Evolutionary conservation across 2,797 vertebrate species (phyloP), one percentile per base, ranked within the genome.

Genomic region (Aplochiton taeniatus): DNA sequence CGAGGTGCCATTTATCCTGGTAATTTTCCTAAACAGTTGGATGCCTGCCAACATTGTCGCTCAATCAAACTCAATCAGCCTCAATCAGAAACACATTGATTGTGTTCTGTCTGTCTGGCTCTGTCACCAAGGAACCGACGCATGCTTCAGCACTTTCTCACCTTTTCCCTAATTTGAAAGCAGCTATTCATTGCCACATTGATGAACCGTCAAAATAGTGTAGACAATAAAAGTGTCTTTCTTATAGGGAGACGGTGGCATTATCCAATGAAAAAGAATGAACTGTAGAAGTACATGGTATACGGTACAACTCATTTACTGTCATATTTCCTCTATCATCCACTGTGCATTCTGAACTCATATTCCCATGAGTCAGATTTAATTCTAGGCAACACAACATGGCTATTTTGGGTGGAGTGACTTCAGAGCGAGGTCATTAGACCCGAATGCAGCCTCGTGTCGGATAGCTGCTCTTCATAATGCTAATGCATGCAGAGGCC

Each of bases 1-100:
- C 49, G 1, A 77, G 61, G 74, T 77, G 68, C 65, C 74, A 78
- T 75, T 84, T 74, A 79, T 80, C 65, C 55, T 20, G 8, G 17
- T 81, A 74, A 85, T 85, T 88, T 83, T 69, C 66, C 60, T 66
- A 52, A 83, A 87, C 79, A 67, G 60, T 50, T 79, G 83, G 79
- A 81, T 69, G 73, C 81, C 82, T 83, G 85, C 79, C 81, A 70
- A 70, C 9, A 58, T 69, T 17, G 10, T 3, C 7, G 49, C 71
- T 74, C 59, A 42, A 63, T 83, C 67, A 51, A 43, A 1, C 72
- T 78, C 76, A 86, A 87, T 87, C 83, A 85, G 73, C 63, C 64
- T 72, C 83, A 85, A 89, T 88, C 88, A 90, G 70, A 65, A 58
- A 48, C 62, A 18, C 72, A 69, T 57, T 64, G 68, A 51, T 11